Evolutionary conservation across 1,140 invertebrate species (phyloP), one percentile per base, ranked within the genome.

Genomic region (Aphaenogaster floridana): DNA sequence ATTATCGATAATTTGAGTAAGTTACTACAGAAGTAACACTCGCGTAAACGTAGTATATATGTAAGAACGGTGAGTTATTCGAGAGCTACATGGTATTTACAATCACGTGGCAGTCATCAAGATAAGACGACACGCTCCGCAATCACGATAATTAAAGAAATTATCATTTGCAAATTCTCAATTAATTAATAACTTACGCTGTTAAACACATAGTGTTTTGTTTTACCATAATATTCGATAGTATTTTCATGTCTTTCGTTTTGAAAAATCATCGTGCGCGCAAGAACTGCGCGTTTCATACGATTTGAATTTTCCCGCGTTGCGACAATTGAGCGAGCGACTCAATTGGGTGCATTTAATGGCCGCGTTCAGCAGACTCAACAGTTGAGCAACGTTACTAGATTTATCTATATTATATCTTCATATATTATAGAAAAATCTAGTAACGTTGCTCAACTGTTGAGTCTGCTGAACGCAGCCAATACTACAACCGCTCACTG

Each of bases 241-340:
- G 17, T 17, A 39, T 42, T 42, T 66, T 34, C 1, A 36, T 34
- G 3, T 52, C 6, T 36, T 34, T n/a, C 4, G 2, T 66, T 64
- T 7, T 17, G 1, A n/a, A 57, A 17, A 57, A 21, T 15, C 8
- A 45, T 8, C 17, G 50, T 15, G 36, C 64, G 63, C 1, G 17
- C 36, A 72, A 72, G 2, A 13, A 39, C 3, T 9, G 17, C 3
- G 4, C 0, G 3, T 76, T 15, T 28, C 3, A 28, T 17, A 5
- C 11, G 13, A 59, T 45, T 59, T 42, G 1, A 36, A 71, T 42
- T 83, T 78, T 81, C 77, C 59, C 78, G 86, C 78, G 59, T 45
- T 1, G n/a, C 72, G 42, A 28, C 7, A 13, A 36, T 13, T n/a
- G 72, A 36, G 0, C 28, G 0, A 28, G 28, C 28, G 0, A 28